Evolutionary conservation across 1,140 invertebrate genomes (phyloP).

Genomic region (Lysiphlebus fabarum): DNA sequence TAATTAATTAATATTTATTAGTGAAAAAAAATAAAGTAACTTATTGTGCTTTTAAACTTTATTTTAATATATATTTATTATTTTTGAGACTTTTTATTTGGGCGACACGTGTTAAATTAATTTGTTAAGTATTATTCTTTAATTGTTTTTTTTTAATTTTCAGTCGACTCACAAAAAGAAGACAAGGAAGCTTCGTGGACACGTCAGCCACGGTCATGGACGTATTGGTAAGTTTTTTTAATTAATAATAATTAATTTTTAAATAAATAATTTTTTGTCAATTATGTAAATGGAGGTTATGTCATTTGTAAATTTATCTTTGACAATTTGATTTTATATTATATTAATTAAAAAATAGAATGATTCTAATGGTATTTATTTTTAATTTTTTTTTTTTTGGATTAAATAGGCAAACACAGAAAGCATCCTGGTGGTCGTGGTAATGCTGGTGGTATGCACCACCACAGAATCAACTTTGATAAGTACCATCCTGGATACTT

Average conservation of each 20-base stretch:
- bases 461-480: conserved; percentile 99
- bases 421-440: conserved; percentile 99
- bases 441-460: conserved; percentile 99
- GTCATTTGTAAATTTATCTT: neutral
- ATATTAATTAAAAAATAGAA: neutral
- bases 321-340: conserved; percentile 1
- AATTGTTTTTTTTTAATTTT: conserved; percentile 48
- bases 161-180: conserved; percentile 91
- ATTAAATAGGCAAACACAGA: conserved; percentile 85
- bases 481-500: conserved; percentile 99
- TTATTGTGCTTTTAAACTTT: too few relatives aligned
- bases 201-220: conserved; percentile 99
- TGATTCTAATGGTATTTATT: neutral
- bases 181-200: conserved; percentile 98
- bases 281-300: neutral
- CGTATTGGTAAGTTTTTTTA: conserved; percentile 80
- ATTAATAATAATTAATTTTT: conserved; percentile 9
- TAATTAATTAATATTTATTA: too few relatives aligned
- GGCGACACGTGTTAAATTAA: conserved; percentile 8
- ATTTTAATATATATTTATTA: neutral
- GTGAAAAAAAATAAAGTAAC: too few relatives aligned
- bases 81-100: neutral
- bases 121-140: neutral
- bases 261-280: too few relatives aligned
- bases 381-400: conserved; percentile 37